phyloP scores from a whole-genome alignment of 2,113 vertebrate genomes.

The Melanostigma gelatinosum region DNA sequence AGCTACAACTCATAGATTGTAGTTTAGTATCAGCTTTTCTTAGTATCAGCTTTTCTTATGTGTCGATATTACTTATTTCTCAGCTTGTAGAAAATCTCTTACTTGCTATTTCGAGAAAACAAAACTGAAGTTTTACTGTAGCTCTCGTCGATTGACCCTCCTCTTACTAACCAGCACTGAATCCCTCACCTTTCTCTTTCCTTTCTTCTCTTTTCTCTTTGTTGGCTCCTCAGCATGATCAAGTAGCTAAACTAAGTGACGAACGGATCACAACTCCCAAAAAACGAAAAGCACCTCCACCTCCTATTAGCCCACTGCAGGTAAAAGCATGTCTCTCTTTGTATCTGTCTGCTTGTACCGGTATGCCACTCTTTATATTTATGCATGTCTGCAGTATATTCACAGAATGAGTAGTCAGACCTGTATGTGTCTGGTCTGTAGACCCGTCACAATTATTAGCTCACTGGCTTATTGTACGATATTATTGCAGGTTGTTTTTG shows the following conservation, averaged over 20 bases:
- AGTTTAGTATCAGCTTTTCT: conserved; percentile 10
- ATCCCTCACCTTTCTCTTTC: conserved; percentile 53
- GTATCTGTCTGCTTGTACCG: conserved; percentile 38
- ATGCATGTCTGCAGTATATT: conserved; percentile 41
- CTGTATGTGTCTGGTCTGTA: background rate
- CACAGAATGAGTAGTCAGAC: conserved; percentile 5
- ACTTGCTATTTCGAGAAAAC: conserved; percentile 31
- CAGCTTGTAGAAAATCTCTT: conserved; percentile 20
- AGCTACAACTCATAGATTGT: background rate
- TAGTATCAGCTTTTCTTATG: background rate
- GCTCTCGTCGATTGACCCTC: conserved; percentile 44
- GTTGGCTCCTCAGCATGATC: conserved; percentile 95
- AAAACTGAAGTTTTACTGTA: conserved; percentile 34
- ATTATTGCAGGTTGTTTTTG: background rate
- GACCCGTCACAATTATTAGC: background rate
- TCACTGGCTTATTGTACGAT: background rate
- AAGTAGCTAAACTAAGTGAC: conserved; percentile 95
- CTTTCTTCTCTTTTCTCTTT: conserved; percentile 63
- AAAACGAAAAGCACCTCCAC: conserved; percentile 99
- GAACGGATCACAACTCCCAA: conserved; percentile 98
- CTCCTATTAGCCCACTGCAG: conserved; percentile 96
- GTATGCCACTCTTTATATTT: conserved; percentile 38
- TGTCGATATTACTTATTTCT: conserved; percentile 4
- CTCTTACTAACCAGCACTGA: conserved; percentile 76
- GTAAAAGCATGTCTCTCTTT: conserved; percentile 84